Percentiles rank a stretch among this genome's conserved stretches.
phyloP scores from a whole-genome alignment of 2,113 vertebrate species.

The Anarhynchus alexandrinus region DNA sequence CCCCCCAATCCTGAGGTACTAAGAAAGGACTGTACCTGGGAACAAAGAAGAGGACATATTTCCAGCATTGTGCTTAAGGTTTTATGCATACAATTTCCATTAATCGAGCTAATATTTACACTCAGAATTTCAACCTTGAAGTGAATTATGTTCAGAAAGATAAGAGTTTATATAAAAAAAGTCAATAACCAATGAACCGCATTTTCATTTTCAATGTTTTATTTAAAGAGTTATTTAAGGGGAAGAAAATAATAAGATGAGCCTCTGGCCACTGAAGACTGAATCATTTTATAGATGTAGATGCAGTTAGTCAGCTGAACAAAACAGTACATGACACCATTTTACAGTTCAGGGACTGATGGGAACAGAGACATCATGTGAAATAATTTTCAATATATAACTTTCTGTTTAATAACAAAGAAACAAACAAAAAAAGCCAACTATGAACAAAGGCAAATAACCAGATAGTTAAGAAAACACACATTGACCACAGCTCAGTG shows the following conservation, averaged over 20 bases:
- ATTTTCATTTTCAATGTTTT: constrained; percentile 10
- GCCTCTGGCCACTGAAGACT: not conserved
- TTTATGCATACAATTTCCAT: not conserved
- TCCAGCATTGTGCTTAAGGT: not conserved
- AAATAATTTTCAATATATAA: not conserved
- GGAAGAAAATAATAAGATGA: constrained; percentile 46
- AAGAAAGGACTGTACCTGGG: not conserved
- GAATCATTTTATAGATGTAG: not conserved
- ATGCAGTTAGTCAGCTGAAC: constrained; percentile 17
- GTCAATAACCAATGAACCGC: not conserved
- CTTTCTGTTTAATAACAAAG: not conserved
- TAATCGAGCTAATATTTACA: constrained; percentile 31
- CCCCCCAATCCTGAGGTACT: not conserved
- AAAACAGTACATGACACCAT: not conserved
- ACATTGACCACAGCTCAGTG: not conserved
- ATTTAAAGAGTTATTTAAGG: constrained; percentile 14
- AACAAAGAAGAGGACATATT: not conserved
- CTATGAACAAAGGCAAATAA: not conserved
- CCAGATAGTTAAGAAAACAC: not conserved
- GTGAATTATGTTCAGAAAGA: not conserved
- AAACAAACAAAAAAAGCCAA: not conserved
- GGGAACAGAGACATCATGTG: not conserved
- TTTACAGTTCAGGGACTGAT: constrained; percentile 20
- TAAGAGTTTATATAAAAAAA: not conserved
- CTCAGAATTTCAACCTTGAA: not conserved